phyloP scores from a whole-genome alignment of 2,113 vertebrate species.

The Danionella cerebrum region DNA sequence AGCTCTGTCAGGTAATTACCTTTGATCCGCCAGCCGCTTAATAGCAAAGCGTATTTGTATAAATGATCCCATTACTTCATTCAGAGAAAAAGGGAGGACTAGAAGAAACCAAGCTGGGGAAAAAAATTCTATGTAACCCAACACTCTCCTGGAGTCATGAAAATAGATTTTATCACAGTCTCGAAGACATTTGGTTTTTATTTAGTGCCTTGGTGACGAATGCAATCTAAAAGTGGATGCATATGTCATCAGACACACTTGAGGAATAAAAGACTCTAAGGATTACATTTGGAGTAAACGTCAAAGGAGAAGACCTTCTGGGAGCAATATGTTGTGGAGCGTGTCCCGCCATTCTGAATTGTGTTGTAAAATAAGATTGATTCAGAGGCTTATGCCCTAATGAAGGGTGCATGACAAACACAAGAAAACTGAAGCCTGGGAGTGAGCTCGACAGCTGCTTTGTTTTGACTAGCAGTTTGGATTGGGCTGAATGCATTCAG shows the following conservation, averaged over 20 bases:
- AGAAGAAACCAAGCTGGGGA: background rate
- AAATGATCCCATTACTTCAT: constrained; percentile 41
- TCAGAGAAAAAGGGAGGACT: constrained; percentile 12
- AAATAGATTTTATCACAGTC: constrained; percentile 49
- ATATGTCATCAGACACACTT: constrained; percentile 34
- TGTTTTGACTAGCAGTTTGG: background rate
- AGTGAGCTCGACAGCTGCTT: background rate
- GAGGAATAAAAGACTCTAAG: constrained; percentile 37
- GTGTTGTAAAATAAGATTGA: constrained; percentile 13
- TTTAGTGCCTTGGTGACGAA: constrained; percentile 30
- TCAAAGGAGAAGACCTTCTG: constrained; percentile 19
- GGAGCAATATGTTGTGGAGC: constrained; percentile 7
- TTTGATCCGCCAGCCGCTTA: constrained; percentile 43
- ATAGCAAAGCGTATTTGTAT: constrained; percentile 38
- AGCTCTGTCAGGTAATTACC: constrained; percentile 52
- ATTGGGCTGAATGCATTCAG: background rate
- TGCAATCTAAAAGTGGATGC: constrained; percentile 43
- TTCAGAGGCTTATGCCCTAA: constrained; percentile 15
- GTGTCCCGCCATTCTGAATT: constrained; percentile 19
- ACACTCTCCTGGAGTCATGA: constrained; percentile 31
- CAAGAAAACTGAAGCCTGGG: constrained; percentile 22
- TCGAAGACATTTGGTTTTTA: constrained; percentile 43
- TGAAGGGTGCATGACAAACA: constrained; percentile 24
- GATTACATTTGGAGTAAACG: constrained; percentile 19
- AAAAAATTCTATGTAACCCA: constrained; percentile 39